Evolutionary conservation across 2,888 invertebrate species (phyloP).

Genomic region (Campoletis raptor): DNA sequence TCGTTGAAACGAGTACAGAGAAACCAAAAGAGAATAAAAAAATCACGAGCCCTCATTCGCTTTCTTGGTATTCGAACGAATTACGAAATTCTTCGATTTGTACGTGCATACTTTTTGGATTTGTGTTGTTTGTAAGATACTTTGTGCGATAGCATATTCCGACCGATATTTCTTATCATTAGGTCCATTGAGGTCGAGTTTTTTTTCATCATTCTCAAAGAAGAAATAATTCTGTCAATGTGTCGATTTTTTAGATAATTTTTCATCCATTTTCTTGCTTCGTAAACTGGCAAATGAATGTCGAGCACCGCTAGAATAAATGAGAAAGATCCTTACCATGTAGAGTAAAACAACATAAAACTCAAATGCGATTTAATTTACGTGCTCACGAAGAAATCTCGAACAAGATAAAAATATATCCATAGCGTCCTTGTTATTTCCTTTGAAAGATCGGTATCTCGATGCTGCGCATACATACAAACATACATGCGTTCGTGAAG

Average conservation of each 20-base stretch:
- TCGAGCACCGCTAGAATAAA: not conserved
- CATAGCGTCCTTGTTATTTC: constrained; percentile 47
- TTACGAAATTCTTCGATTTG: constrained; percentile 11
- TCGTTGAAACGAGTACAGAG: not conserved
- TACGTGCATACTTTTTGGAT: not conserved
- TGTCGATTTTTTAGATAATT: not conserved
- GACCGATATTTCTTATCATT: not conserved
- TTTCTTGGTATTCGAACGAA: not conserved
- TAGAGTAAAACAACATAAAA: not conserved
- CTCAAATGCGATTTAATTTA: not conserved
- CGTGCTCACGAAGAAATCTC: not conserved
- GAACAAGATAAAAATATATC: constrained; percentile 47
- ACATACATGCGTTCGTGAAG: not conserved
- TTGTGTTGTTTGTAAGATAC: not conserved
- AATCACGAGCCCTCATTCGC: constrained; percentile 11
- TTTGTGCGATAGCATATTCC: not conserved
- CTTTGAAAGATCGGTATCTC: constrained; percentile 33
- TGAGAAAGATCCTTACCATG: not conserved
- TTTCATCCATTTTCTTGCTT: not conserved
- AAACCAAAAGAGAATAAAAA: constrained; percentile 1
- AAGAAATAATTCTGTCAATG: too few relatives aligned
- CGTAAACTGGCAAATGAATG: not conserved
- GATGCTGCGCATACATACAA: not conserved
- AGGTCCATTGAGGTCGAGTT: not conserved
- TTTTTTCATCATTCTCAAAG: not conserved